A percentile compares a stretch with the other conserved stretches of the same genome.
phyloP scores from a whole-genome alignment of 1,140 invertebrate species.

The Drosophila paulistorum region DNA sequence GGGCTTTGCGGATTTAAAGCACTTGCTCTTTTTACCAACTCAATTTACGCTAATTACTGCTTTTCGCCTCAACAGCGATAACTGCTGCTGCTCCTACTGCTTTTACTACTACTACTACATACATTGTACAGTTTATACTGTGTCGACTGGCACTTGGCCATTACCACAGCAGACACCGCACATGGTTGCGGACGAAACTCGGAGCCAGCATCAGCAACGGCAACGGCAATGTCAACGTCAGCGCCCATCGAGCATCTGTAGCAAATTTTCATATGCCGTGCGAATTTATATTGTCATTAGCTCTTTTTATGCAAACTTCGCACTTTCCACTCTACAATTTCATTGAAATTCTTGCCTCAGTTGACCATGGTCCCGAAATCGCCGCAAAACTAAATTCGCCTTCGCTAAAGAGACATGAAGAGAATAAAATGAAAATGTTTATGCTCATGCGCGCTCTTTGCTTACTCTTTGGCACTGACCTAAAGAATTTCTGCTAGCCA shows the following conservation, averaged over 20 bases:
- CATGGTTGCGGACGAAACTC: neutral
- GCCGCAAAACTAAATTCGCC: conserved; percentile 32
- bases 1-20: conserved; percentile 46
- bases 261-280: conserved; percentile 48
- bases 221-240: conserved; percentile 24
- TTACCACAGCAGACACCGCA: neutral
- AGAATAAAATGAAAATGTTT: neutral
- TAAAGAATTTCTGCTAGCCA: conserved; percentile 26
- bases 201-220: neutral
- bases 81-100: conserved; percentile 27
- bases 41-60: conserved; percentile 81
- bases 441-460: conserved; percentile 57
- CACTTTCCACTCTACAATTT: conserved; percentile 55
- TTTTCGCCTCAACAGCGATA: conserved; percentile 69
- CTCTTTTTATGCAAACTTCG: conserved; percentile 63
- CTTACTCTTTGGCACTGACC: conserved; percentile 65
- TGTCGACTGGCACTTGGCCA: neutral
- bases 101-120: neutral
- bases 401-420: neutral
- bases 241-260: conserved; percentile 58
- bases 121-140: neutral
- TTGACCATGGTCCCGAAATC: conserved; percentile 48
- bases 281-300: conserved; percentile 79
- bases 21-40: conserved; percentile 79
- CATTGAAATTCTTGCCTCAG: conserved; percentile 60